Base-by-base conservation (phyloP, 1,140 invertebrate species). In the Tyrophagus putrescentiae region DNA sequence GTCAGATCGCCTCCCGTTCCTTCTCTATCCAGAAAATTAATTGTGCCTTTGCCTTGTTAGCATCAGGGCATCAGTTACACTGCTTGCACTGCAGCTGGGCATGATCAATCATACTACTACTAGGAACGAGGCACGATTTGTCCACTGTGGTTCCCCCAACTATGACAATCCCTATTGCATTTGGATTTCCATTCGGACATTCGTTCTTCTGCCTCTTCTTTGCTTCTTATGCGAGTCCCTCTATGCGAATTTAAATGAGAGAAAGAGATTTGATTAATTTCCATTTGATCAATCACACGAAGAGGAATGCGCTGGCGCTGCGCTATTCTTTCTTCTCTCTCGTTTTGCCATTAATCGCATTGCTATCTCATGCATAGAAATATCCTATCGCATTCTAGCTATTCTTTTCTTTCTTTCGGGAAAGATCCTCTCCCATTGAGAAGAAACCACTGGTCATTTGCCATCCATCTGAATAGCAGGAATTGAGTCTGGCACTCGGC, bases 241-340 rank as follows among this genome's bases (percentile, higher is more conserved):
- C 21, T 7, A 48, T 7, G 45, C 45, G 45, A 48, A 48, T 48
- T 48, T 48, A 48, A 48, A 48, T 48, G 23, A 48, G n/a, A n/a
- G n/a, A n/a, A n/a, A n/a, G n/a, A n/a, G 45, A 48, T 7, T 48
- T 48, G 45, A 48, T 48, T 48, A 25, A 48, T 25, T 48, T 48
- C 31, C 45, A 13, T 25, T 48, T 48, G 31, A 25, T 48, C 45
- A 48, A 48, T 48, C 45, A 18, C 7, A 48, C 45, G 18, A 48
- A 7, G 45, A 7, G 45, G 45, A 48, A 48, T 48, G 45, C 45
- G 21, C 18, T 21, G n/a, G n/a, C n/a, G n/a, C n/a, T n/a, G n/a
- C n/a, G n/a, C n/a, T n/a, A n/a, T n/a, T n/a, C 18, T 25, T 18
- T 48, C 13, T 39, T 39, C 36, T 39, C 21, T 21, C 13, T 13